Evolutionary conservation across 1,140 invertebrate species (phyloP).

Genomic region (Ganaspis sp.): DNA sequence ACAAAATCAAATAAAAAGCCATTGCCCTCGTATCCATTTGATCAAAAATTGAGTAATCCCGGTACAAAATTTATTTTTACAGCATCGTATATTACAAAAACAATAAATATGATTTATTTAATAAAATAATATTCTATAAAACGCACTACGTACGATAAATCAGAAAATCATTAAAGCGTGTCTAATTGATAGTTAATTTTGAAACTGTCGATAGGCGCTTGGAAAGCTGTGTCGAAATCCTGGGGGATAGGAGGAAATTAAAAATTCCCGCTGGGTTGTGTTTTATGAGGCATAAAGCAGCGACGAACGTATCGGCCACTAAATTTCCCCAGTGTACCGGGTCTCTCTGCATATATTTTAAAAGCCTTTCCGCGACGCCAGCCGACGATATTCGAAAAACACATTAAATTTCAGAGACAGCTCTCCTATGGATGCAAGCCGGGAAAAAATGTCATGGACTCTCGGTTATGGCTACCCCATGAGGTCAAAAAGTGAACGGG

Average conservation of each 20-base stretch:
- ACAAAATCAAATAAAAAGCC: too few relatives aligned
- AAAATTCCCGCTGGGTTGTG: constrained; percentile 29
- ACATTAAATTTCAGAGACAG: constrained; percentile 28
- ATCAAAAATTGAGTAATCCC: too few relatives aligned
- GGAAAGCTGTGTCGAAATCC: not conserved
- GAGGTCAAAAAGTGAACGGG: constrained; percentile 27
- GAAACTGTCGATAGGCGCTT: not conserved
- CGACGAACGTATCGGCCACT: constrained; percentile 23
- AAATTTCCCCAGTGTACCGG: constrained; percentile 14
- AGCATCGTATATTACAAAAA: not conserved
- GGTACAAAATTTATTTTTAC: too few relatives aligned
- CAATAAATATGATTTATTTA: not conserved
- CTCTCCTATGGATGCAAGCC: constrained; percentile 10
- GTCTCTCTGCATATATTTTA: not conserved
- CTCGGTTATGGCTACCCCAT: constrained; percentile 11
- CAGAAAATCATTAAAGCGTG: not conserved
- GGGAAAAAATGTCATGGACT: not conserved
- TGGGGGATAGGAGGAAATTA: constrained; percentile 3
- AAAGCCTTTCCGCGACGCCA: constrained; percentile 26
- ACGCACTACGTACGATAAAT: not conserved
- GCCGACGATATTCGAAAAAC: constrained; percentile 22
- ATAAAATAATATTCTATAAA: not conserved
- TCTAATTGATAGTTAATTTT: constrained; percentile 1
- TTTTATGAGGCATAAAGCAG: constrained; percentile 30
- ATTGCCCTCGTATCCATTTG: too few relatives aligned